Conservation (phyloP, 1,140 invertebrate genomes). For the Hylaeus anthracinus region DNA sequence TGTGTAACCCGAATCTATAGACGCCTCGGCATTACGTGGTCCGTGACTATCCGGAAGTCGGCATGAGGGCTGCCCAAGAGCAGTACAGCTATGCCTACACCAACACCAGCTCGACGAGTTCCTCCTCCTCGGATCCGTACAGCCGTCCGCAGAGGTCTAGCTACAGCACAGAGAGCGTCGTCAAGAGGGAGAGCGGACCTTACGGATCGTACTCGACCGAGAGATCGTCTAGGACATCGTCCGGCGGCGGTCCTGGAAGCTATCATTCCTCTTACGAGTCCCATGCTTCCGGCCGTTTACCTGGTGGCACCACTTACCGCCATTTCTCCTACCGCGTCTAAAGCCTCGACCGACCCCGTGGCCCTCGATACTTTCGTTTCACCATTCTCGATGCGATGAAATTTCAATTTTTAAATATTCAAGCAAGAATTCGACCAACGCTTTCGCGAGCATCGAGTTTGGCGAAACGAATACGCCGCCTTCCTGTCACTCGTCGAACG, state of each 20-base stretch:
- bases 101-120: constrained; percentile 81
- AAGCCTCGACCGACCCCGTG: constrained; percentile 54
- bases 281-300: constrained; percentile 87
- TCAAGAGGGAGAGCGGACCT: constrained; percentile 85
- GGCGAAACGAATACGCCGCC: constrained; percentile 29
- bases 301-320: constrained; percentile 89
- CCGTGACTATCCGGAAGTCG: constrained; percentile 86
- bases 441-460: constrained; percentile 18
- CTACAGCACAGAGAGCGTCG: constrained; percentile 83
- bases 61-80: constrained; percentile 86
- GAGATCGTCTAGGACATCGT: constrained; percentile 84
- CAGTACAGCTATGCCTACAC: constrained; percentile 92
- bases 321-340: constrained; percentile 93
- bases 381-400: neutral
- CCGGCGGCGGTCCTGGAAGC: constrained; percentile 87
- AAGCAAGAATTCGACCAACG: neutral
- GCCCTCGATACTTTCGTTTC: constrained; percentile 36
- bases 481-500: neutral
- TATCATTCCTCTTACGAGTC: constrained; percentile 89
- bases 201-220: constrained; percentile 87
- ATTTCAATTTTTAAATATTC: neutral
- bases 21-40: constrained; percentile 92
- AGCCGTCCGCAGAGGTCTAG: constrained; percentile 83
- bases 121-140: constrained; percentile 82
- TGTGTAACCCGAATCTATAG: constrained; percentile 81